Conservation (phyloP, 2,113 vertebrate genomes). For the Thermophis baileyi region DNA sequence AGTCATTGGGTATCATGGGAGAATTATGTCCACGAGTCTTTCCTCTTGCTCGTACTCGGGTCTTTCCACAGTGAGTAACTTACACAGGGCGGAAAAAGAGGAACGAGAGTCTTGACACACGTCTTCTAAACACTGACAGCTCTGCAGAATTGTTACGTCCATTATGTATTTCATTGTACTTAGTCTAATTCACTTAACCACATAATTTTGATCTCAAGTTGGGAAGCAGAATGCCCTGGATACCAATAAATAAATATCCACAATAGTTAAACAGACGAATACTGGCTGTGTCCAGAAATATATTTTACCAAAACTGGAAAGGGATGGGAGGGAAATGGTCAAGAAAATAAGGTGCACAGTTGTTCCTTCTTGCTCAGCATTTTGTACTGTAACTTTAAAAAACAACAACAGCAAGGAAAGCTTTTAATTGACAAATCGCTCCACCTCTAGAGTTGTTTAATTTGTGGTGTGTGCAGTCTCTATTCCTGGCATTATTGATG, state of each 20-base stretch:
- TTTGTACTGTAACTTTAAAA: slow-evolving; percentile 29
- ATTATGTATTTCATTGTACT: not conserved
- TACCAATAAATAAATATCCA: not conserved
- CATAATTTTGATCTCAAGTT: slow-evolving; percentile 46
- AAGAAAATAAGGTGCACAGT: slow-evolving; percentile 32
- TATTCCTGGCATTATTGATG: slow-evolving; percentile 43
- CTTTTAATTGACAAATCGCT: slow-evolving; percentile 21
- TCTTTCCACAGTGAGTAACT: not conserved
- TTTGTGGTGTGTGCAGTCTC: slow-evolving; percentile 34
- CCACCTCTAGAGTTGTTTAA: slow-evolving; percentile 13
- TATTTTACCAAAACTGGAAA: not conserved
- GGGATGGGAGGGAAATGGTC: not conserved
- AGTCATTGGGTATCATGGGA: not conserved
- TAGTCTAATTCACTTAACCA: slow-evolving; percentile 44
- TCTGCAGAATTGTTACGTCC: too few species aligned
- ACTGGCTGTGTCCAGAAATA: slow-evolving; percentile 34
- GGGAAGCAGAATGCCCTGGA: slow-evolving; percentile 49
- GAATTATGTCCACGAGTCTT: not conserved
- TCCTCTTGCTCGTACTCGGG: not conserved
- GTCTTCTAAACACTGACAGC: not conserved
- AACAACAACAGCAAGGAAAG: not conserved
- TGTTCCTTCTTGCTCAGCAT: slow-evolving; percentile 39
- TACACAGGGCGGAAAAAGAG: not conserved
- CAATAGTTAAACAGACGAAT: slow-evolving; percentile 38
- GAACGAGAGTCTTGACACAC: not conserved